A percentile compares a stretch with the other conserved stretches of the same genome.
Evolutionary conservation across 2,888 invertebrate species (phyloP).

Genomic region (Ariolimax columbianus): DNA sequence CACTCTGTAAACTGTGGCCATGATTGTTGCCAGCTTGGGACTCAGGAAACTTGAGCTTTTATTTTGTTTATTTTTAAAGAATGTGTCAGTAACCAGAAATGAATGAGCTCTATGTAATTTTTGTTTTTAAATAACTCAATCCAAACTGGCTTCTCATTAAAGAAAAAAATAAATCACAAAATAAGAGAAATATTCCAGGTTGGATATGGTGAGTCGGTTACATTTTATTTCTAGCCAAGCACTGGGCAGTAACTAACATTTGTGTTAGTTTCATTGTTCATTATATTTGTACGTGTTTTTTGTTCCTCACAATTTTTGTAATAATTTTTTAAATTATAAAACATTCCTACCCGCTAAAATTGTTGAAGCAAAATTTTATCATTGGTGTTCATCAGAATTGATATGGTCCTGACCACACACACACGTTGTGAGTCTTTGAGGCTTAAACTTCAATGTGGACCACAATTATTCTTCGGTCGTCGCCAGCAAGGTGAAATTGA

Average conservation of each 20-base stretch:
- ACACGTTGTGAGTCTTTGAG: not conserved
- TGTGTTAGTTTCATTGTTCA: not conserved
- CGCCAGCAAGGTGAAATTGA: too few species aligned
- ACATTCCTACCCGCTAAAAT: not conserved
- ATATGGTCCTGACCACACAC: too few species aligned
- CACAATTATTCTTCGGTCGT: too few species aligned
- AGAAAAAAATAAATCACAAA: not conserved
- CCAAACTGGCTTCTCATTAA: not conserved
- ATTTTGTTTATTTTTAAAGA: too few species aligned
- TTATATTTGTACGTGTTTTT: not conserved
- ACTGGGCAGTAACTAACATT: too few species aligned
- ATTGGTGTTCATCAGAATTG: not conserved
- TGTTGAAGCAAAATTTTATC: constrained; percentile 4
- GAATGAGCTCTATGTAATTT: not conserved
- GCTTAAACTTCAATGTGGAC: too few species aligned
- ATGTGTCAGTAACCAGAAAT: not conserved
- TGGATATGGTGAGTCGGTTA: too few species aligned
- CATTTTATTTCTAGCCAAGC: too few species aligned
- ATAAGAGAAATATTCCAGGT: too few species aligned
- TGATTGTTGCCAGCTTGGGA: constrained; percentile 10
- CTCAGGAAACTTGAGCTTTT: constrained; percentile 8
- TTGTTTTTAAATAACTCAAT: not conserved
- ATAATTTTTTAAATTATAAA: not conserved
- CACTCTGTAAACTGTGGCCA: not conserved
- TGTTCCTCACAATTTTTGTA: not conserved